A percentile compares a stretch with the other conserved stretches of the same genome.
Evolutionary conservation across 1,140 invertebrate genomes (phyloP).

Genomic region (Brachionus rotundiformis): DNA sequence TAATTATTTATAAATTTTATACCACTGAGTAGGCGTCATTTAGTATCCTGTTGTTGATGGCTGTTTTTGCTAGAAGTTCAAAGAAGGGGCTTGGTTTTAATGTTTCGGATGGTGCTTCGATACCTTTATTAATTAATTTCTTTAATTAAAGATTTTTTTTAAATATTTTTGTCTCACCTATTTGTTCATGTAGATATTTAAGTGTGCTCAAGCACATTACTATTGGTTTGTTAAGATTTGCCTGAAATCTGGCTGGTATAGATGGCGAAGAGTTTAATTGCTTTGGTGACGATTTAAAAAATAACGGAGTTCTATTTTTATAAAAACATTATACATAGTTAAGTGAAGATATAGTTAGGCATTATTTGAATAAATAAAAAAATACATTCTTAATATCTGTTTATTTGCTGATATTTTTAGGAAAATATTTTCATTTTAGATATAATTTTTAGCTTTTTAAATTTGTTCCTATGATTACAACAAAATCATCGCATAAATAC

Average conservation of each 20-base stretch:
- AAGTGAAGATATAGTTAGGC: too few relatives aligned
- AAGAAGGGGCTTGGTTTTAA: slow-evolving; percentile 8
- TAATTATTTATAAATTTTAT: background rate
- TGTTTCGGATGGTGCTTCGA: background rate
- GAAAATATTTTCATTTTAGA: too few relatives aligned
- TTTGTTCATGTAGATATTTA: background rate
- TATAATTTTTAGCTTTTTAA: too few relatives aligned
- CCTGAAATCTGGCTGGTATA: slow-evolving; percentile 19
- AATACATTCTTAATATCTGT: too few relatives aligned
- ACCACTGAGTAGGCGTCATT: slow-evolving; percentile 34
- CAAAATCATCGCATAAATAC: too few relatives aligned
- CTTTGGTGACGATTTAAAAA: slow-evolving; percentile 7
- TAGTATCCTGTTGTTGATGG: slow-evolving; percentile 8
- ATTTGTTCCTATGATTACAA: too few relatives aligned
- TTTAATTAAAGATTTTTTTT: background rate
- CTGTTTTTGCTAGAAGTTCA: slow-evolving; percentile 25
- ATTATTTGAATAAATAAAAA: too few relatives aligned
- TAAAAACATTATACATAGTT: background rate
- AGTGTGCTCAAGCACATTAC: slow-evolving; percentile 37
- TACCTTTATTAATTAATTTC: background rate
- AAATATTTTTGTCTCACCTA: slow-evolving; percentile 13
- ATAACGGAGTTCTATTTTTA: slow-evolving; percentile 4
- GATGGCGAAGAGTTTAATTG: background rate
- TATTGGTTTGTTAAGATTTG: slow-evolving; percentile 16
- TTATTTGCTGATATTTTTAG: too few relatives aligned